Evolutionary conservation across 2,797 vertebrate genomes (phyloP).

Genomic region (Aselliscus stoliczkanus): DNA sequence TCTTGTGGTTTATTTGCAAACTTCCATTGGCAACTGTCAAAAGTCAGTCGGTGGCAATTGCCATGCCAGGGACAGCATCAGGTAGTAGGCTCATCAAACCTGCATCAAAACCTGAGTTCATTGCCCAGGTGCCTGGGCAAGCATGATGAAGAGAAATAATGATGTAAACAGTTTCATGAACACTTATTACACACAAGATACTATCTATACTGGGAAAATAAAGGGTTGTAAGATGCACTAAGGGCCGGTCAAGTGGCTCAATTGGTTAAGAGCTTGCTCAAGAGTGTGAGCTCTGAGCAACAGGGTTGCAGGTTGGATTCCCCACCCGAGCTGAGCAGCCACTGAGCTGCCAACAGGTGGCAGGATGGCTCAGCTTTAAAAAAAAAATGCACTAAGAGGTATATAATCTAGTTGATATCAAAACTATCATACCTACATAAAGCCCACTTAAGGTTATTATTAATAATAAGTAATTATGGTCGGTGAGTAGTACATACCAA

Average conservation of each 20-base stretch:
- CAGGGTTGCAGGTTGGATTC: no score
- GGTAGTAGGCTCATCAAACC: neutral
- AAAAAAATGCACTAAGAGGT: neutral
- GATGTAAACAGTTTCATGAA: neutral
- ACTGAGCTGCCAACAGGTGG: no score
- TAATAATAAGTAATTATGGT: neutral
- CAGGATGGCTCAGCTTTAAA: no score
- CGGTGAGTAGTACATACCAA: neutral
- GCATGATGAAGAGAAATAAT: neutral
- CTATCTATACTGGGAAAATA: neutral
- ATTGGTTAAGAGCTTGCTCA: no score
- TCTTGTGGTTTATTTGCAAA: neutral
- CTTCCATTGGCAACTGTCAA: neutral
- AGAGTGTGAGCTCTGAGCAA: no score
- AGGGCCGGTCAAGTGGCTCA: no score
- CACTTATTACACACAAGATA: neutral
- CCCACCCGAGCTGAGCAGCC: no score
- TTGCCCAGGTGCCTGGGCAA: neutral
- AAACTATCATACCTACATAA: neutral
- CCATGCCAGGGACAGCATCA: neutral
- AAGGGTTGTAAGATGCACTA: neutral
- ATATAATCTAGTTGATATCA: neutral
- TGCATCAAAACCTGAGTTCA: neutral
- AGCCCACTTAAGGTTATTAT: neutral
- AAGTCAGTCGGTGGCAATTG: neutral